Conservation (phyloP, 2,797 vertebrate genomes). For the Arvicola amphibius region DNA sequence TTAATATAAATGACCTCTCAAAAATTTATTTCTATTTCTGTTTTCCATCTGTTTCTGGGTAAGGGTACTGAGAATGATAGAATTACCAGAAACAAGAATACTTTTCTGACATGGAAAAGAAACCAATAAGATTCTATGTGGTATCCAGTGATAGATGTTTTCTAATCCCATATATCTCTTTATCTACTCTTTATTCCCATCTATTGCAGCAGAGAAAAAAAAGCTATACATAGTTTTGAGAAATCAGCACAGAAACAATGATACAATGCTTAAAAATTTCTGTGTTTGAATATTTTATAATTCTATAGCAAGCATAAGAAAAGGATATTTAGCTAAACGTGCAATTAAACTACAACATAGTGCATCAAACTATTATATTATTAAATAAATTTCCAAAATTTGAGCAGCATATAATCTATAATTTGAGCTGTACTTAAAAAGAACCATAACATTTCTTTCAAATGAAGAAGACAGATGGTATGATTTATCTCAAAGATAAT, state of each 20-base stretch:
- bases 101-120: conserved; percentile 35
- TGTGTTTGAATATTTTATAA: background rate
- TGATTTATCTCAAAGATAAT: conserved; percentile 23
- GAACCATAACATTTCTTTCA: background rate
- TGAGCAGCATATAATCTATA: background rate
- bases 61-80: background rate
- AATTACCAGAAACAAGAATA: conserved; percentile 39
- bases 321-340: conserved; percentile 51
- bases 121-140: conserved; percentile 34
- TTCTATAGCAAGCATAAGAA: background rate
- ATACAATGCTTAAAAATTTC: background rate
- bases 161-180: background rate
- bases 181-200: background rate
- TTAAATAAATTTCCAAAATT: background rate
- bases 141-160: conserved; percentile 51
- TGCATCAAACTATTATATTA: background rate
- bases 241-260: background rate
- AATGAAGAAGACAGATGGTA: background rate
- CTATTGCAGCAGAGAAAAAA: background rate
- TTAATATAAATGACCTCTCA: conserved; percentile 63
- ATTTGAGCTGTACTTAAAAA: background rate
- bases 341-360: background rate
- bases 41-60: conserved; percentile 43
- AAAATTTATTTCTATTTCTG: conserved; percentile 67
- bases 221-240: background rate